phyloP scores from a whole-genome alignment of 2,888 invertebrate species.

The Trichogramma dendrolimi region DNA sequence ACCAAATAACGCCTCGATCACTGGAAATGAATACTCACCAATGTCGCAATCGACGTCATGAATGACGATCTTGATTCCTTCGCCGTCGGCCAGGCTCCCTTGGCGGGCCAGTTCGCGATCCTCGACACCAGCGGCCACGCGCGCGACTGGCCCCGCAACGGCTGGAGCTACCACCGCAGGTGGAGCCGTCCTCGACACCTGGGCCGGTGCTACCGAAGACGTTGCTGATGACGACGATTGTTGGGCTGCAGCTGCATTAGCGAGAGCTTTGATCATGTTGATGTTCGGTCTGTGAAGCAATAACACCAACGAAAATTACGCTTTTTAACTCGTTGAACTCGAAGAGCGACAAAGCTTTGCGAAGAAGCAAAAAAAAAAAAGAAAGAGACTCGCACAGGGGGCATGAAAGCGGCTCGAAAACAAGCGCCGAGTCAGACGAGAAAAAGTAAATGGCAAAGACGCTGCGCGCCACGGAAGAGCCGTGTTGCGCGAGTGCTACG shows the following conservation, averaged over 20 bases:
- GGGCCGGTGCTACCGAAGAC: background rate
- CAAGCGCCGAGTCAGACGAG: background rate
- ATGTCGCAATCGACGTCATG: slow-evolving; percentile 74
- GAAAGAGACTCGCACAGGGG: background rate
- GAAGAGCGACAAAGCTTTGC: background rate
- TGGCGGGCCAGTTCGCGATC: slow-evolving; percentile 64
- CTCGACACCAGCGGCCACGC: slow-evolving; percentile 62
- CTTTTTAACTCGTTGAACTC: background rate
- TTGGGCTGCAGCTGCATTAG: too few relatives aligned
- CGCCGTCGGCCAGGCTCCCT: slow-evolving; percentile 84
- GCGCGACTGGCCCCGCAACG: slow-evolving; percentile 53
- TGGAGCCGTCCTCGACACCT: slow-evolving; percentile 38
- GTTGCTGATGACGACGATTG: background rate
- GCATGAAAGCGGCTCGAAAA: background rate
- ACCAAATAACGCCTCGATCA: too few relatives aligned
- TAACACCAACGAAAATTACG: background rate
- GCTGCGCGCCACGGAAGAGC: too few relatives aligned
- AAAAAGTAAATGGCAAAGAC: background rate
- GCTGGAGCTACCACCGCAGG: slow-evolving; percentile 50
- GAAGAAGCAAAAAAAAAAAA: background rate
- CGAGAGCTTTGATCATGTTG: slow-evolving; percentile 52
- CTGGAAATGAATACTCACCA: slow-evolving; percentile 39
- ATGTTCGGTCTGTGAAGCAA: slow-evolving; percentile 67
- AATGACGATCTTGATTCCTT: slow-evolving; percentile 88
- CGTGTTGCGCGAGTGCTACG: too few relatives aligned